Base-by-base conservation (phyloP, 2,113 vertebrate genomes). In the Epinephelus moara region DNA sequence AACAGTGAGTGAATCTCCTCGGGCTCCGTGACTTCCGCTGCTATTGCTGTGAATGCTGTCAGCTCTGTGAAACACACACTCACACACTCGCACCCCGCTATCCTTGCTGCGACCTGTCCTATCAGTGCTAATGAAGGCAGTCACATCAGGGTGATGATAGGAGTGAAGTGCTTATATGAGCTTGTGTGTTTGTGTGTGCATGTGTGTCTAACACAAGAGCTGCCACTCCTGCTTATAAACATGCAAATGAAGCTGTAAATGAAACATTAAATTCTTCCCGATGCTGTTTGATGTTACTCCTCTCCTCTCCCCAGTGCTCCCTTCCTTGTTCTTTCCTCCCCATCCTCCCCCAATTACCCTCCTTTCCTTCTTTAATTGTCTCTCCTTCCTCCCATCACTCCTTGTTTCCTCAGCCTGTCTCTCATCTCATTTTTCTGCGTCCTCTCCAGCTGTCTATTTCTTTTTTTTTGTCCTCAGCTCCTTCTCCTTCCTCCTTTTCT, bases 201-300 rank as follows among this genome's bases (percentile, higher is more conserved):
- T 67, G 55, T 68, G 78, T 61, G 68, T 74, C 25, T 70, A 17
- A 69, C 27, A 45, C 42, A 63, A 56, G 70, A 76, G 77, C 80
- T 78, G 81, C 81, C 87, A 79, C 76, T 85, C 71, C 75, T 82
- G 66, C 76, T 86, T 81, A 86, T 81, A 59, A 88, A 89, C 82
- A 93, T 93, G 85, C 81, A 85, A 93, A 91, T 91, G 78, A 37
- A 53, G 70, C 83, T 21, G 72, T 80, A 89, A 93, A 85, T 56
- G 75, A 66, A 82, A 85, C 84, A 81, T 91, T 91, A 85, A 76
- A 72, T 81, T 70, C 69, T 73, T 77, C 61, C 53, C 25, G 23
- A 78, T 81, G 87, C 76, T 86, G 74, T 91, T 84, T 88, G 86
- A 93, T 90, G 82, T 85, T 77, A 1, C 72, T 87, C 75, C 25